Conservation (phyloP, 1,140 invertebrate genomes). For the Cherax destructor region DNA sequence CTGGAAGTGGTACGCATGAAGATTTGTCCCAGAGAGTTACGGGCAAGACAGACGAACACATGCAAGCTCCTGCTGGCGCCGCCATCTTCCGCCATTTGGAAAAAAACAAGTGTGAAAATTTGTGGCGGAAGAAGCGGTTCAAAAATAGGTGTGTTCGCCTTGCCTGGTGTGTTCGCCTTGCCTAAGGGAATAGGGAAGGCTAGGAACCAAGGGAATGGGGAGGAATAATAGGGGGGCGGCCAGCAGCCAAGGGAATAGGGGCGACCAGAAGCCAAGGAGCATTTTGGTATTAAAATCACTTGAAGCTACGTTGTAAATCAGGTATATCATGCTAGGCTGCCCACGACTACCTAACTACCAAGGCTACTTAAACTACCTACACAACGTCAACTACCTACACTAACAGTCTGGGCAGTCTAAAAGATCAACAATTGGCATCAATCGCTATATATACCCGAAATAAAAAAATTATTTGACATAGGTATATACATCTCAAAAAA, state of each 20-base stretch:
- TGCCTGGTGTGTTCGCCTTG: neutral
- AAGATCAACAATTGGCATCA: neutral
- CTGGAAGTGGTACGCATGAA: neutral
- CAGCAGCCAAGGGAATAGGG: neutral
- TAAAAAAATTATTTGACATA: neutral
- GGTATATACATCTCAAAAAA: neutral
- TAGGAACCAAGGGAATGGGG: too few relatives aligned
- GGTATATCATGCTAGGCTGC: conserved; percentile 18
- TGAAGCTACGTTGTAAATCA: too few relatives aligned
- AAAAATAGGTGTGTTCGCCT: neutral
- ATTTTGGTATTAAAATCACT: neutral
- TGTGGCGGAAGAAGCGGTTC: neutral
- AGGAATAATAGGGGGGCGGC: too few relatives aligned
- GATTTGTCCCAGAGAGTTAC: neutral
- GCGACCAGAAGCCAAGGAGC: neutral
- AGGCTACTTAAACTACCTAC: conserved; percentile 26
- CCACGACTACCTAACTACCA: conserved; percentile 8
- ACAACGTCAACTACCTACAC: conserved; percentile 26
- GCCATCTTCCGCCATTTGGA: neutral
- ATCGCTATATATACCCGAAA: neutral
- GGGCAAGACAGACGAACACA: neutral
- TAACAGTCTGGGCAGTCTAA: conserved; percentile 13
- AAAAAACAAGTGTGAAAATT: too few relatives aligned
- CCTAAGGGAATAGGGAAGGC: too few relatives aligned
- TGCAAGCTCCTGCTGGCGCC: neutral